Conservation (phyloP, 2,797 vertebrate genomes). For the Rhyacichthys aspro region DNA sequence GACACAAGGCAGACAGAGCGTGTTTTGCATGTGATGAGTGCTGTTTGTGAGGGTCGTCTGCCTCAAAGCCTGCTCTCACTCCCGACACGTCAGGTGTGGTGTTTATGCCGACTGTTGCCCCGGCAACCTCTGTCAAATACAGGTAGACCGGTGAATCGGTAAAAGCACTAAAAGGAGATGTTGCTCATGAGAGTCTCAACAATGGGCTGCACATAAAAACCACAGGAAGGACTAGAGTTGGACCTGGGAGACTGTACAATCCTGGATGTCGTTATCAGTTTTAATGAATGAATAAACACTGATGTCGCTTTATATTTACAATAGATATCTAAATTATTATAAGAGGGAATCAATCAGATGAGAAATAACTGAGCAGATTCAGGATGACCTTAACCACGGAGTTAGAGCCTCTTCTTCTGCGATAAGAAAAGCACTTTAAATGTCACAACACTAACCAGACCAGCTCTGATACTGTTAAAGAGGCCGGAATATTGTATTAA, state of each 20-base stretch:
- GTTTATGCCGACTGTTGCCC: conserved; percentile 72
- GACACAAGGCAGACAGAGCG: conserved; percentile 14
- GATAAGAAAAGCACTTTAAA: conserved; percentile 70
- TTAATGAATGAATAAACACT: no score
- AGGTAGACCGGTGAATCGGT: conserved; percentile 51
- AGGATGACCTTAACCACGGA: conserved; percentile 70
- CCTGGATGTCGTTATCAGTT: no score
- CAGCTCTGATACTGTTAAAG: conserved; percentile 52
- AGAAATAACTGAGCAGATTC: conserved; percentile 60
- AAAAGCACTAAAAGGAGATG: conserved; percentile 56
- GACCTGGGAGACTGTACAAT: no score
- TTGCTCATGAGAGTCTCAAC: conserved; percentile 43
- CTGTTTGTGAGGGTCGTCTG: conserved; percentile 44
- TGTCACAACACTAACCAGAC: conserved; percentile 57
- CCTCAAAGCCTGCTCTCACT: conserved; percentile 55
- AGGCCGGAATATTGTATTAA: conserved; percentile 17
- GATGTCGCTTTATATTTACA: no score
- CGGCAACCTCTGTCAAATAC: conserved; percentile 65
- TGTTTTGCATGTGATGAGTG: conserved; percentile 41
- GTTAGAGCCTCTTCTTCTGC: conserved; percentile 55
- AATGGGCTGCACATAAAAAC: conserved; percentile 5
- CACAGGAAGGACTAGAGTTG: no score
- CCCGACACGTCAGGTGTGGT: conserved; percentile 66
- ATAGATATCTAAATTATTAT: no score
- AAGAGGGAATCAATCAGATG: conserved; percentile 29